Conservation (phyloP, 2,797 vertebrate species). For the Propithecus perrieri region DNA sequence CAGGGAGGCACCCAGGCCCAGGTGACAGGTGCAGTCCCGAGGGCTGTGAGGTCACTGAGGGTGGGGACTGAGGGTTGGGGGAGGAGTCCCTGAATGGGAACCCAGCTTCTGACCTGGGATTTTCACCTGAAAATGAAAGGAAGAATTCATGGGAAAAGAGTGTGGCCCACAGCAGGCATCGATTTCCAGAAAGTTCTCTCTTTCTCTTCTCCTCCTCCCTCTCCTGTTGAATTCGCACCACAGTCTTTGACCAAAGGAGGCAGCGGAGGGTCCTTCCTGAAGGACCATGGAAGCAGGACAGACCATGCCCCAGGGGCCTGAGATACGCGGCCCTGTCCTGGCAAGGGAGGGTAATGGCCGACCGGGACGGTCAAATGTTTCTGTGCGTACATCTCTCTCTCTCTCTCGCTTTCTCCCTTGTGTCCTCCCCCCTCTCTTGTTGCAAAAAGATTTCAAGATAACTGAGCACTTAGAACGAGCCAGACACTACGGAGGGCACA, state of each 20-base stretch:
- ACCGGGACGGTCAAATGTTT: not conserved
- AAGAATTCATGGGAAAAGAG: not conserved
- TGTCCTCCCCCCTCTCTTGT: not conserved
- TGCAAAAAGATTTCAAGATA: not conserved
- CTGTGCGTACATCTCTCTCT: too few species aligned
- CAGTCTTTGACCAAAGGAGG: not conserved
- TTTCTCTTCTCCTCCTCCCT: not conserved
- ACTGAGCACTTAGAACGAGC: rapidly evolving
- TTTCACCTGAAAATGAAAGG: not conserved
- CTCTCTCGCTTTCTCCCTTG: not conserved
- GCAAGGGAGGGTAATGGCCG: not conserved
- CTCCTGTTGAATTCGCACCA: not conserved
- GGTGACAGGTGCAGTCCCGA: not conserved
- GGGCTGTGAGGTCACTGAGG: not conserved
- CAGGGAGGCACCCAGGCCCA: not conserved
- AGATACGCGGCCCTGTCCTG: too few species aligned
- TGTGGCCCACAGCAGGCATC: not conserved
- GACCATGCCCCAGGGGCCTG: not conserved
- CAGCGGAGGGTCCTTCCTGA: not conserved
- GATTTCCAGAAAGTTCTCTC: not conserved
- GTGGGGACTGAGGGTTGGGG: not conserved
- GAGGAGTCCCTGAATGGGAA: not conserved
- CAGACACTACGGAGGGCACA: not conserved
- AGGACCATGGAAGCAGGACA: not conserved
- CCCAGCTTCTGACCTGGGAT: not conserved